Percentiles rank a stretch among this genome's conserved stretches.
These are phyloP conservation scores for Leptinotarsa defecta DNA, from an alignment of 1,140 invertebrate genomes.

Conservation along the genomic window DNA sequence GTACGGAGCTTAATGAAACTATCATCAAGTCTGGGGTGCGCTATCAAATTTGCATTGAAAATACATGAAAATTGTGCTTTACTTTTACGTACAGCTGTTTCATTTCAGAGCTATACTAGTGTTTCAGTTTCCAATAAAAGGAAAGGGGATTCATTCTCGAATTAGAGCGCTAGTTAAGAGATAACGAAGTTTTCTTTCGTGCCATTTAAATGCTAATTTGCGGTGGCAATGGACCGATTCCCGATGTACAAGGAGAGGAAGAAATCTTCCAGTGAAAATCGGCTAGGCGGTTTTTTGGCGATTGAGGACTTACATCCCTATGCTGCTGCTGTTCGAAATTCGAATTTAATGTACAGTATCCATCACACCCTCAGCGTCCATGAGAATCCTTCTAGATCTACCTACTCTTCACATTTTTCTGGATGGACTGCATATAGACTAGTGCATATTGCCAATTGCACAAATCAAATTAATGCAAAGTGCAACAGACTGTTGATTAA, in stretches of 20 bases:
- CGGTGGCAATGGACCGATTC: background rate
- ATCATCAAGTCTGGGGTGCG: background rate
- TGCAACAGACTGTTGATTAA: no score
- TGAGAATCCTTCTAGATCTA: no score
- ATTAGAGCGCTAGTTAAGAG: background rate
- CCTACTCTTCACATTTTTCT: no score
- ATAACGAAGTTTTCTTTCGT: constrained; percentile 6
- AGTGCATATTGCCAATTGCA: no score
- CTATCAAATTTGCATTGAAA: constrained; percentile 8
- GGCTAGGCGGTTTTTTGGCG: no score
- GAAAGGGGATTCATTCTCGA: background rate
- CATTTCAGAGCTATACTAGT: background rate
- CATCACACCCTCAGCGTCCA: no score
- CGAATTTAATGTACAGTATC: no score
- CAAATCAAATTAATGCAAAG: no score
- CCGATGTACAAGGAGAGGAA: background rate
- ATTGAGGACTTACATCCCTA: no score
- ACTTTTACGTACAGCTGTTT: constrained; percentile 6
- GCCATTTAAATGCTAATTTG: background rate
- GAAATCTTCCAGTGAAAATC: background rate
- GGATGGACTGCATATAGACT: no score
- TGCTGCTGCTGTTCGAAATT: no score
- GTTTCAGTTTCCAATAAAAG: background rate
- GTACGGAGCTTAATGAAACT: background rate
- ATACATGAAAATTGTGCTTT: constrained; percentile 1